Evolutionary conservation across 2,888 invertebrate genomes (phyloP), one percentile per base, ranked within the genome.

Genomic region (Neocrepidodera transversa): DNA sequence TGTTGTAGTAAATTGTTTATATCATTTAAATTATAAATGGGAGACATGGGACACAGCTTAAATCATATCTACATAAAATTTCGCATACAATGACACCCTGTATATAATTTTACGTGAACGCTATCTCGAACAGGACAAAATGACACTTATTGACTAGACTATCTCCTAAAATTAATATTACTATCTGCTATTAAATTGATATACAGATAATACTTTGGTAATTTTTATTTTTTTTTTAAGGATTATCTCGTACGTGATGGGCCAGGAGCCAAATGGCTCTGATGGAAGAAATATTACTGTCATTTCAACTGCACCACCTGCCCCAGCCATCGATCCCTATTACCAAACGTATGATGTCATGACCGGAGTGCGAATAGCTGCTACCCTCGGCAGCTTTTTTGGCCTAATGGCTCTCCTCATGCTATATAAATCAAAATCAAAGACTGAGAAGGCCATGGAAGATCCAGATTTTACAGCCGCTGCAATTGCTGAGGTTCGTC

Each of bases 281-380:
- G 70, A 68, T 54, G 71, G 69, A 68, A 68, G 68, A 58, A 71
- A 69, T 64, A 71, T 63, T 63, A 68, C 70, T 63, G 64, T 64
- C 60, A 65, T 70, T 47, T 64, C 72, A 59, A 64, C 65, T 47
- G 26, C 43, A 32, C 61, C 60, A 28, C 55, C 67, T 63, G 48
- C 49, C 43, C 56, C 67, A 49, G 72, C 74, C 52, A 67, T 68
- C 18, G 60, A 68, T 50, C 71, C 71, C 77, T 94, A 92, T 82
- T 93, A 92, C 83, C 89, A 90, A 72, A 92, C 93, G 30, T 95
- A 95, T 82, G 93, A 95, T 84, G 91, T 91, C 79, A 94, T 93
- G 93, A 95, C 94, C 72, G 95, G 95, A 68, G 88, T 95, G 66
- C 87, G 94, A 67, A 95, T 95, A 80, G 95, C 95, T 70, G 92